Conservation (phyloP, 1,140 invertebrate species). For the Macrobrachium nipponense region DNA sequence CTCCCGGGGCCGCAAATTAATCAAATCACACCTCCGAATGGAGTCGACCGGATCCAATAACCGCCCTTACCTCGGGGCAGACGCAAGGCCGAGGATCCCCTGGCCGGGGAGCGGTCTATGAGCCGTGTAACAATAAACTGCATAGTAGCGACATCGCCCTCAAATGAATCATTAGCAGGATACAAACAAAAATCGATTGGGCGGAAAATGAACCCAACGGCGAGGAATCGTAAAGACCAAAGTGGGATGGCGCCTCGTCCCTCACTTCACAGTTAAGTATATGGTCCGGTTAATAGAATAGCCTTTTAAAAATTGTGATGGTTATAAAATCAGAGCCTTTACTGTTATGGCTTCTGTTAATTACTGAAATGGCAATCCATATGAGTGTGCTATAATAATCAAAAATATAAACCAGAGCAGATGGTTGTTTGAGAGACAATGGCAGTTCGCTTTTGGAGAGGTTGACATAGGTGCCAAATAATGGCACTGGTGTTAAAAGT, state of each 20-base stretch:
- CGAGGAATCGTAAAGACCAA: background rate
- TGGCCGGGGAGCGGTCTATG: background rate
- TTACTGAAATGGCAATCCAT: constrained; percentile 1
- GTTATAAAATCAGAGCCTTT: constrained; percentile 14
- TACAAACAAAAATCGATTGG: constrained; percentile 25
- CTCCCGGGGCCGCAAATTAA: constrained; percentile 11
- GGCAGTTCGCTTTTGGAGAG: too few relatives aligned
- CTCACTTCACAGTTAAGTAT: constrained; percentile 21
- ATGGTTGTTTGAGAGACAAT: too few relatives aligned
- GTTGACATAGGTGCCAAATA: too few relatives aligned
- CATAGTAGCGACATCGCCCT: constrained; percentile 12
- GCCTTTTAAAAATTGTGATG: constrained; percentile 25
- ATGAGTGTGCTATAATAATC: background rate
- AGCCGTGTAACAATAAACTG: constrained; percentile 6
- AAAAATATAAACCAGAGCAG: too few relatives aligned
- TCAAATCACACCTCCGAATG: constrained; percentile 18
- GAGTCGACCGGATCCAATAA: background rate
- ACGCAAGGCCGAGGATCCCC: background rate
- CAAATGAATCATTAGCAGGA: constrained; percentile 27
- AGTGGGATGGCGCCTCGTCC: background rate
- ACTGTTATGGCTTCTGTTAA: constrained; percentile 28
- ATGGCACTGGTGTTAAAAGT: too few relatives aligned
- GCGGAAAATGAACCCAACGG: background rate
- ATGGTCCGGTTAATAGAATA: constrained; percentile 23
- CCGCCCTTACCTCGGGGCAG: background rate